These are phyloP conservation scores for Vanacampus margaritifer DNA, from an alignment of 2,113 vertebrate genomes.

Conservation along the genomic window DNA sequence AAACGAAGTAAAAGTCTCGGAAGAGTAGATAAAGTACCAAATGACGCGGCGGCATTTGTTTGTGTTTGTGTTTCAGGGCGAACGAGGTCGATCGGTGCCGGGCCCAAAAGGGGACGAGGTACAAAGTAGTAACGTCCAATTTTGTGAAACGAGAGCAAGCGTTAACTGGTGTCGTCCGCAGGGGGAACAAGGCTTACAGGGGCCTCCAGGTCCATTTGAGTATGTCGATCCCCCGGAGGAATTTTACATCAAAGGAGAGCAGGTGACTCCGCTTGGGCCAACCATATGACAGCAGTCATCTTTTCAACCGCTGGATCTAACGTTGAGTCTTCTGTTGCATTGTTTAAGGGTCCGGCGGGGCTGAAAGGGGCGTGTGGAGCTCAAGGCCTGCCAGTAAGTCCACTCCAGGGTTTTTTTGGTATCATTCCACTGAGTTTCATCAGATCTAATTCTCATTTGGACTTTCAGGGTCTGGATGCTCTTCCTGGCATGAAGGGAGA, in stretches of 20 bases:
- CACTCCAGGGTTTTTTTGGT: background rate
- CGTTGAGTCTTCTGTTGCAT: background rate
- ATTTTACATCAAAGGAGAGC: conserved; percentile 63
- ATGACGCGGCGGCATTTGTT: background rate
- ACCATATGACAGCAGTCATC: conserved; percentile 3
- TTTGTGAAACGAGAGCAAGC: background rate
- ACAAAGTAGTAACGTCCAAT: background rate
- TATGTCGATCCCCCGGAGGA: conserved; percentile 66
- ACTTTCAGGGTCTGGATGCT: conserved; percentile 52
- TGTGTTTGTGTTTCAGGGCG: conserved; percentile 58
- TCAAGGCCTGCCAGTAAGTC: conserved; percentile 51
- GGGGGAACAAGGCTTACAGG: conserved; percentile 64
- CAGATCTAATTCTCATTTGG: background rate
- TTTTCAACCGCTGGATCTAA: background rate
- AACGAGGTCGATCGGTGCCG: conserved; percentile 58
- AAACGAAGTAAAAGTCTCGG: background rate
- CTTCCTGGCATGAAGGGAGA: conserved; percentile 60
- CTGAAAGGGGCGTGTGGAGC: conserved; percentile 44
- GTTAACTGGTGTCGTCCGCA: conserved; percentile 24
- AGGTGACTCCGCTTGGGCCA: conserved; percentile 45
- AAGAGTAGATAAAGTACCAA: background rate
- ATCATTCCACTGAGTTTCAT: background rate
- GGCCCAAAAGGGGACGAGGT: conserved; percentile 72
- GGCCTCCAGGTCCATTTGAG: conserved; percentile 67
- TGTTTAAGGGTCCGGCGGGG: conserved; percentile 56